Percentiles rank a stretch among this genome's conserved stretches.
Conservation (phyloP, 2,797 vertebrate genomes). For the Molossus molossus region DNA sequence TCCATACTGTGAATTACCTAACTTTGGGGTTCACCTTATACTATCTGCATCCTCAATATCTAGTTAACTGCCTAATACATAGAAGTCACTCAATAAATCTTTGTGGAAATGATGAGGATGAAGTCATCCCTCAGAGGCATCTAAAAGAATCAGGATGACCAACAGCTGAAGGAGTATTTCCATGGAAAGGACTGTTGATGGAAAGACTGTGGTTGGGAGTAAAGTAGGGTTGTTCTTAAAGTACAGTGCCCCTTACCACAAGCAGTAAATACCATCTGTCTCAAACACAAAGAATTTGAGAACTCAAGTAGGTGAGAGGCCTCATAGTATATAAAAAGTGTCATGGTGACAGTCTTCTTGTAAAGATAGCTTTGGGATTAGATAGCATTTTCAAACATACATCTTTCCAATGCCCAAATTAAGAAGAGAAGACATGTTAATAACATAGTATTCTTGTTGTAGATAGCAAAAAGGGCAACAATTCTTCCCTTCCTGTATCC, state of each 20-base stretch:
- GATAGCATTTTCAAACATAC: constrained; percentile 25
- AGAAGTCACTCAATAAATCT: constrained; percentile 28
- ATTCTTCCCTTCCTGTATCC: constrained; percentile 44
- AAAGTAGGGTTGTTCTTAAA: constrained; percentile 36
- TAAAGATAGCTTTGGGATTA: constrained; percentile 54
- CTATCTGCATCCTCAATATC: constrained; percentile 32
- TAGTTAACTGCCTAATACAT: background rate
- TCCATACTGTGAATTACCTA: constrained; percentile 28
- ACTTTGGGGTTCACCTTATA: background rate
- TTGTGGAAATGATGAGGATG: constrained; percentile 22
- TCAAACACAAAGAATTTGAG: constrained; percentile 56
- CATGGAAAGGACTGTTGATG: constrained; percentile 1
- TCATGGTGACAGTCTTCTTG: background rate
- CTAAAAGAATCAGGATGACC: constrained; percentile 4
- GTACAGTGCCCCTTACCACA: constrained; percentile 12
- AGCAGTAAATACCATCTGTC: constrained; percentile 22
- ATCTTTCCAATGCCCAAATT: constrained; percentile 51
- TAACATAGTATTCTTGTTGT: constrained; percentile 32
- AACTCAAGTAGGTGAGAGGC: constrained; percentile 9
- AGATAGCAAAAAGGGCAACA: constrained; percentile 17
- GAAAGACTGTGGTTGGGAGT: background rate
- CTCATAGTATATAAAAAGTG: background rate
- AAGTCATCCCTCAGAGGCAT: background rate
- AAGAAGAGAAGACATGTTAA: background rate
- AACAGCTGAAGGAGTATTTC: constrained; percentile 37